Evolutionary conservation across 2,888 invertebrate genomes (phyloP).

Genomic region (Pteria penguin): DNA sequence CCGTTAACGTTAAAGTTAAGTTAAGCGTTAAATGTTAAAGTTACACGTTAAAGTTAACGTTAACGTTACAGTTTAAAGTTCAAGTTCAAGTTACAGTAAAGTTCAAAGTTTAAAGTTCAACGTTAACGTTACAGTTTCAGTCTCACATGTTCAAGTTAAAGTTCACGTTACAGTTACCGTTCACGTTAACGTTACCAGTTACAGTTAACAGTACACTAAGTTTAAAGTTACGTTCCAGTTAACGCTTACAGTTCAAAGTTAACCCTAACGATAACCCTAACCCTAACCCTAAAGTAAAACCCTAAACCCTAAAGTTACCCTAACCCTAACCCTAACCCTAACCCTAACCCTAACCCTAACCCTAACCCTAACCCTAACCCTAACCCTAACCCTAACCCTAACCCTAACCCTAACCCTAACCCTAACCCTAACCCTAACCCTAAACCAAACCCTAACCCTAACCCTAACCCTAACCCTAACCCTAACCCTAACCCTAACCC

Average conservation of each 20-base stretch:
- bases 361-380: neutral
- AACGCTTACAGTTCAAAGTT: slow-evolving; percentile 5
- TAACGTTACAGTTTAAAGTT: slow-evolving; percentile 36
- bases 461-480: neutral
- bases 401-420: neutral
- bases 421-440: neutral
- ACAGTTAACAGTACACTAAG: slow-evolving; percentile 23
- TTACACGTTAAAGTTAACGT: slow-evolving; percentile 28
- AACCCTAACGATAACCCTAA: neutral
- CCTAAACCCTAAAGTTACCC: neutral
- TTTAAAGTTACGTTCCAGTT: slow-evolving; percentile 31
- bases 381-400: neutral
- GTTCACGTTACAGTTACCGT: no score
- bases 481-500: neutral
- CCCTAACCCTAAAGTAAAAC: neutral
- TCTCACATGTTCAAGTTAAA: no score
- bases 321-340: neutral
- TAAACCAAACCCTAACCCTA: neutral
- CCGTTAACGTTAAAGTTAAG: slow-evolving; percentile 39
- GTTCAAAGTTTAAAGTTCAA: slow-evolving; percentile 31
- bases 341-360: neutral
- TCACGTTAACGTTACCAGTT: no score
- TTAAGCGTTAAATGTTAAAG: no score
- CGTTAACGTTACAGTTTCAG: slow-evolving; percentile 38
- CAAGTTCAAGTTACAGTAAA: slow-evolving; percentile 23